A percentile compares a stretch with the other conserved stretches of the same genome.
These are phyloP conservation scores for Girardinichthys multiradiatus DNA, from an alignment of 2,113 vertebrate genomes.

Conservation along the genomic window DNA sequence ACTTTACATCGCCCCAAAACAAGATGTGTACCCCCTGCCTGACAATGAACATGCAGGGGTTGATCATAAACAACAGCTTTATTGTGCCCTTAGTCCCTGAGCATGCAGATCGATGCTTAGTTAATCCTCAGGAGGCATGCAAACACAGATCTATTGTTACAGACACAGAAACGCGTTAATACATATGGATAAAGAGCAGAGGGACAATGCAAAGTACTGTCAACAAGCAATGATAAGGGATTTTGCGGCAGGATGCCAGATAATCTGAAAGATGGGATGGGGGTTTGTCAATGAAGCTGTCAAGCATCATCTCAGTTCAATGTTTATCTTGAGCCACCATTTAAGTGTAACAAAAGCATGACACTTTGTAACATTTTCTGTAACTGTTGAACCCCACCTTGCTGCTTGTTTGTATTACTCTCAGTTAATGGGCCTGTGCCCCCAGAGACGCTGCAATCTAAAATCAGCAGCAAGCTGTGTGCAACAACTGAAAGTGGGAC, in stretches of 20 bases:
- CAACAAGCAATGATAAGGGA: slow-evolving; percentile 20
- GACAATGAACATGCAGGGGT: slow-evolving; percentile 57
- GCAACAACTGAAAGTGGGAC: slow-evolving; percentile 59
- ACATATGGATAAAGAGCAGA: slow-evolving; percentile 45
- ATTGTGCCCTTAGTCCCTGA: slow-evolving; percentile 56
- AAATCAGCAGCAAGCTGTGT: slow-evolving; percentile 46
- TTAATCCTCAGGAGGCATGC: slow-evolving; percentile 61
- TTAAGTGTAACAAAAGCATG: slow-evolving; percentile 49
- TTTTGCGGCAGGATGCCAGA: slow-evolving; percentile 20
- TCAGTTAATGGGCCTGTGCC: slow-evolving; percentile 49
- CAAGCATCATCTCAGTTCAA: slow-evolving; percentile 20
- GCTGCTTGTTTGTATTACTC: slow-evolving; percentile 58
- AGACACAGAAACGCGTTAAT: slow-evolving; percentile 42
- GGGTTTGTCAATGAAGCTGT: slow-evolving; percentile 38
- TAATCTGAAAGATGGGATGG: slow-evolving; percentile 13
- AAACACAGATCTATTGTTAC: slow-evolving; percentile 30
- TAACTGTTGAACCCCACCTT: slow-evolving; percentile 38
- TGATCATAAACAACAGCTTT: slow-evolving; percentile 71
- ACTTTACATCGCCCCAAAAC: slow-evolving; percentile 56
- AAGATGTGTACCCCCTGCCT: slow-evolving; percentile 43
- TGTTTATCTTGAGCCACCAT: slow-evolving; percentile 36
- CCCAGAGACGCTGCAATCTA: slow-evolving; percentile 52
- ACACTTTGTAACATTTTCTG: slow-evolving; percentile 21
- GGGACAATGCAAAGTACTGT: neutral
- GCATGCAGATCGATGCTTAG: slow-evolving; percentile 60